Percentiles rank a stretch among this genome's conserved stretches.
Conservation (phyloP, 1,140 invertebrate genomes). For the Venturia canescens region DNA sequence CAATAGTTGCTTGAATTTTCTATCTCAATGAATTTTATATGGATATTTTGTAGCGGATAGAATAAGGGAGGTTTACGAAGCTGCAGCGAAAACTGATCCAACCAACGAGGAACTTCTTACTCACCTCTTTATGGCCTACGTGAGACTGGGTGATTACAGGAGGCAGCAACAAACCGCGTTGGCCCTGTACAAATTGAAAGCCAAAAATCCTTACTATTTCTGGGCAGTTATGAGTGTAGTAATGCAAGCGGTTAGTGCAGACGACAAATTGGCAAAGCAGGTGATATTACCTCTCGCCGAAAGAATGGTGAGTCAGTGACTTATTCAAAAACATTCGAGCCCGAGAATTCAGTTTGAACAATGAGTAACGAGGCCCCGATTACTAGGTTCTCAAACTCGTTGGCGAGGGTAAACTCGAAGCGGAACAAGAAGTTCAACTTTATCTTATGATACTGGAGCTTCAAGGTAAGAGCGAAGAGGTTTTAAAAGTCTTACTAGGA, state of each 20-base stretch:
- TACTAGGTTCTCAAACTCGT: constrained; percentile 90
- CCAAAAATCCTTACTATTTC: constrained; percentile 98
- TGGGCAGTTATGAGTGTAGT: constrained; percentile 98
- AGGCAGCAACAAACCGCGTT: constrained; percentile 94
- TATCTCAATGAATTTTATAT: no score
- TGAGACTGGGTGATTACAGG: constrained; percentile 92
- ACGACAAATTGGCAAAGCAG: constrained; percentile 71
- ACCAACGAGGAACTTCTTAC: constrained; percentile 94
- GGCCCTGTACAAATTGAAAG: constrained; percentile 91
- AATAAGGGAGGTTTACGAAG: constrained; percentile 93
- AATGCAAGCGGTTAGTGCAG: constrained; percentile 85
- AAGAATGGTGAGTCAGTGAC: constrained; percentile 80
- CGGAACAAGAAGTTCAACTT: constrained; percentile 94
- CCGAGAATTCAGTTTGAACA: not conserved
- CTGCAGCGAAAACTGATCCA: constrained; percentile 90
- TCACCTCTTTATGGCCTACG: constrained; percentile 97
- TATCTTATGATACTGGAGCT: constrained; percentile 94
- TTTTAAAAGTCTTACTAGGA: constrained; percentile 87
- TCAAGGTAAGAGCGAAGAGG: constrained; percentile 89
- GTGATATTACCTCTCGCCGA: constrained; percentile 88
- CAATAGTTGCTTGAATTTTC: no score
- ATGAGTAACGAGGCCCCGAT: not conserved
- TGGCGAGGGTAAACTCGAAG: constrained; percentile 92
- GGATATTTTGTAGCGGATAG: constrained; percentile 88
- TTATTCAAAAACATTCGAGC: not conserved